Evolutionary conservation across 2,888 invertebrate genomes (phyloP).

Genomic region (Amiota mariae): DNA sequence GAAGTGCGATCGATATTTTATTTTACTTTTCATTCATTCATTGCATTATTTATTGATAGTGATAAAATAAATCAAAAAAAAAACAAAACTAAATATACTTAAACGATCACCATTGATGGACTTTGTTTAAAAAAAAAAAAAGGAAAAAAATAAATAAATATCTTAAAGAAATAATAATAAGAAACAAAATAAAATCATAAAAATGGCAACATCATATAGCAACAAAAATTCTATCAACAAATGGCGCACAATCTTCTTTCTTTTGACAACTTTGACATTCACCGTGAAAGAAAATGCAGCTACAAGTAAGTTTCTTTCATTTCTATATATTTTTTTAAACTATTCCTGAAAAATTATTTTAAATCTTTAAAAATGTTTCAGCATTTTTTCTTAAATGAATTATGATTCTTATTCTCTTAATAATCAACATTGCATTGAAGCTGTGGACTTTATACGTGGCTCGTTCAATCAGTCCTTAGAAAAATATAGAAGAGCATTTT

Average conservation of each 20-base stretch:
- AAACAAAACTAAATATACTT: not conserved
- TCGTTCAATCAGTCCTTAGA: no score
- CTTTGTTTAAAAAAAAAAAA: not conserved
- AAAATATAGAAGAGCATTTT: no score
- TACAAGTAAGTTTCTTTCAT: constrained; percentile 18
- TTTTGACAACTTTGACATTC: constrained; percentile 26
- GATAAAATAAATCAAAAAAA: not conserved
- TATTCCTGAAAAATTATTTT: no score
- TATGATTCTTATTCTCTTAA: not conserved
- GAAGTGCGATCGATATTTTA: not conserved
- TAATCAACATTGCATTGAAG: no score
- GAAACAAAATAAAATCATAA: not conserved
- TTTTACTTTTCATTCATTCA: constrained; percentile 1
- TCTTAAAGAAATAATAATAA: not conserved
- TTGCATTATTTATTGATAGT: constrained; percentile 16
- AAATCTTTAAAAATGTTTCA: not conserved
- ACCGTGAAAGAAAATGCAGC: constrained; percentile 8
- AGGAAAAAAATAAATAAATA: constrained; percentile 1
- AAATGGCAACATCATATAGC: constrained; percentile 6
- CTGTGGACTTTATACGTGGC: no score
- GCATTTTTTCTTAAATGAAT: not conserved
- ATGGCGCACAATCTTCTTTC: constrained; percentile 15
- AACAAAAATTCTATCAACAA: not conserved
- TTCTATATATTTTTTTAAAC: not conserved
- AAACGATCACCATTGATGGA: not conserved